Evolutionary conservation across 1,140 invertebrate genomes (phyloP), one percentile per base, ranked within the genome.

Genomic region (Ruditapes philippinarum): DNA sequence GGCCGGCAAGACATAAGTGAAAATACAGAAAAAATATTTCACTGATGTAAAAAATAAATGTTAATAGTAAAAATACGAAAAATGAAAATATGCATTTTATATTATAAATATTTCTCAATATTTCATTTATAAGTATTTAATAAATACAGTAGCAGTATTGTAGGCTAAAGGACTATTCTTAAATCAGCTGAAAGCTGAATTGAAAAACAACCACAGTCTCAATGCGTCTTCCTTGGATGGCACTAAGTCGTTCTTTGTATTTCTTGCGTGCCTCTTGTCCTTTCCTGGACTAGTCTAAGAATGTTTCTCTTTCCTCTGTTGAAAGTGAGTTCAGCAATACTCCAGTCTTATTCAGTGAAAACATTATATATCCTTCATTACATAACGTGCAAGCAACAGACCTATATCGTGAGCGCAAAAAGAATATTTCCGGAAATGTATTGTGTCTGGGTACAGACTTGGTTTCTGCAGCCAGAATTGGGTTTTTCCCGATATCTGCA

Each of bases 311-410:
- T 28, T 90, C 38, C 25, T 73, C 54, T 25, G 14, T 22, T 40
- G 74, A 28, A 9, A 62, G n/a, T 0, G 31, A 17, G 11, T 57
- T 54, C 12, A 82, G 54, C 83, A 73, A 90, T 2, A 79, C 57
- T 33, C 38, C 28, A 33, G 82, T 90, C 40, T 88, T 88, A 42
- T 81, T 87, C n/a, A 76, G 19, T 19, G 36, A 65, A 70, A 87
- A 90, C 89, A 90, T 90, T 28, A 87, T 87, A 73, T 87, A 70
- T 22, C 22, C 40, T 57, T 87, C 83, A 68, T 68, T 70, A 45
- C 38, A 79, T 17, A 79, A 38, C 31, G 73, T 51, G 9, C 38
- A 51, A 22, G 70, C 70, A 76, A 36, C 42, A 36, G 83, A 83
- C 38, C 54, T 4, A 22, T 49, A 42, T 5, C 68, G 51, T 12